Conservation (phyloP, 2,797 vertebrate genomes). For the Chaenodraco wilsoni region DNA sequence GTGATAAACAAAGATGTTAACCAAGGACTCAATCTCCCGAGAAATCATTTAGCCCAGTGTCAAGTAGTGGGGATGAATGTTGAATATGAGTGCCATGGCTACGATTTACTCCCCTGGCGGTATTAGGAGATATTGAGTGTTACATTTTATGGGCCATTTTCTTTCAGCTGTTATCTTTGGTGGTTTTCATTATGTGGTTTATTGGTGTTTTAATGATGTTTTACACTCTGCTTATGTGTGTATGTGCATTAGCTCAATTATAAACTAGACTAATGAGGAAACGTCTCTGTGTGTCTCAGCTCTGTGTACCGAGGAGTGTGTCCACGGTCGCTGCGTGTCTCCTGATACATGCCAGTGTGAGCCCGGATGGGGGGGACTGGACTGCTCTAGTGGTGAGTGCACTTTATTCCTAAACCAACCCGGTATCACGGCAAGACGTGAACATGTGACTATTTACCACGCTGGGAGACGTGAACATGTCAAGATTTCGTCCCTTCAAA, state of each 20-base stretch:
- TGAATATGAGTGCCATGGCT: constrained; percentile 61
- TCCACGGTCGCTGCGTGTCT: constrained; percentile 95
- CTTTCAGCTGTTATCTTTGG: constrained; percentile 57
- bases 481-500: too few species aligned
- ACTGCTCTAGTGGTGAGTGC: constrained; percentile 98
- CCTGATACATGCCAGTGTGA: constrained; percentile 98
- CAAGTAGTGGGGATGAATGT: constrained; percentile 59
- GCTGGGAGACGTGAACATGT: too few species aligned
- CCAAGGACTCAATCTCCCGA: constrained; percentile 69
- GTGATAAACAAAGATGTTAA: constrained; percentile 77
- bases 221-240: constrained; percentile 41
- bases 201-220: constrained; percentile 62
- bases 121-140: constrained; percentile 64
- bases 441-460: too few species aligned
- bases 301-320: constrained; percentile 96
- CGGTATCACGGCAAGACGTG: too few species aligned
- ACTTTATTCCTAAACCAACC: constrained; percentile 28
- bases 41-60: constrained; percentile 66
- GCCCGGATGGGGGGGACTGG: constrained; percentile 97
- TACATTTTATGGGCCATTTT: constrained; percentile 68
- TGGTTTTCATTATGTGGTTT: constrained; percentile 67
- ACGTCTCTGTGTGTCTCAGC: constrained; percentile 77
- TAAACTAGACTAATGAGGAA: constrained; percentile 47
- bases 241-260: constrained; percentile 41
- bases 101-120: constrained; percentile 60